A percentile compares a stretch with the other conserved stretches of the same genome.
Evolutionary conservation across 2,888 invertebrate species (phyloP).

Genomic region (Andrena flavipes): DNA sequence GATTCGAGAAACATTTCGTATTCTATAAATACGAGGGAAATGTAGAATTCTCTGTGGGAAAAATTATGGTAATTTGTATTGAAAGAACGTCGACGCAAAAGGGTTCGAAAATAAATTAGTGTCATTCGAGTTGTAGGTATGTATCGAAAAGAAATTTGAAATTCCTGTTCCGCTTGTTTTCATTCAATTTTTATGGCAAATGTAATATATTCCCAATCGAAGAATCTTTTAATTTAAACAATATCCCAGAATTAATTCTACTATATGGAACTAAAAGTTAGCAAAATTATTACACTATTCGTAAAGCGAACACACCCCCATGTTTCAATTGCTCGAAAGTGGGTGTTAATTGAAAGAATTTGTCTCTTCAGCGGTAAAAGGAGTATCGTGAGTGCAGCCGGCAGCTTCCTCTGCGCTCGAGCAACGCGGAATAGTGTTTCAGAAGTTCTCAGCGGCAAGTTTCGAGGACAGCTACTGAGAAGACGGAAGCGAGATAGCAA

Average conservation of each 20-base stretch:
- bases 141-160: not conserved
- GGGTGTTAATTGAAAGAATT: conserved; percentile 36
- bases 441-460: conserved; percentile 35
- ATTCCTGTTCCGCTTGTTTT: too few species aligned
- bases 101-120: too few species aligned
- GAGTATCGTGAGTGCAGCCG: conserved; percentile 25
- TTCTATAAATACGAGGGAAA: too few species aligned
- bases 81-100: too few species aligned
- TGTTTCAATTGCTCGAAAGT: not conserved
- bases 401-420: conserved; percentile 47
- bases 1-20: too few species aligned
- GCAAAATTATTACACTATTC: not conserved
- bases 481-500: conserved; percentile 64
- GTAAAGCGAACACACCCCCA: not conserved
- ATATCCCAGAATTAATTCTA: too few species aligned
- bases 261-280: too few species aligned
- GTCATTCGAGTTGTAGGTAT: not conserved
- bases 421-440: conserved; percentile 14
- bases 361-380: conserved; percentile 7
- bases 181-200: too few species aligned
- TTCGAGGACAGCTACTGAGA: conserved; percentile 32
- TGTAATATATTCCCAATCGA: too few species aligned
- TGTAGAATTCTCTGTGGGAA: too few species aligned
- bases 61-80: too few species aligned
- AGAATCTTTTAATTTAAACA: too few species aligned